Conservation (phyloP, 2,113 vertebrate genomes). For the Campylomormyrus numenius region DNA sequence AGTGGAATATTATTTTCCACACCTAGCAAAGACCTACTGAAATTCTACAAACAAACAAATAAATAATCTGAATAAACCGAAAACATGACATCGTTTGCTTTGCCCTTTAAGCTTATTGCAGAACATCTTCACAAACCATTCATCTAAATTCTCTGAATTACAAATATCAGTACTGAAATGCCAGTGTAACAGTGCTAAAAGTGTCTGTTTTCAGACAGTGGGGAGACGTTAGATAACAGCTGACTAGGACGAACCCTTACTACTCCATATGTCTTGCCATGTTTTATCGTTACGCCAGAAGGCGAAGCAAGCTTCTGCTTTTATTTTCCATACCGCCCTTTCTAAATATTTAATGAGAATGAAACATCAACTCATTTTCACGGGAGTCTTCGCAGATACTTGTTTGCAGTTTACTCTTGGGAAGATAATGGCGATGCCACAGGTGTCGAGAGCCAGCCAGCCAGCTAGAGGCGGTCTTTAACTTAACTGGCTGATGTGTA, state of each 20-base stretch:
- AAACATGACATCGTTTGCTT: not conserved
- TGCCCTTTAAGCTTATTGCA: not conserved
- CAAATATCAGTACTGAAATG: not conserved
- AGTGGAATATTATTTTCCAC: not conserved
- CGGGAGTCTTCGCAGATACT: constrained; percentile 33
- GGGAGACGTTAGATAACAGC: not conserved
- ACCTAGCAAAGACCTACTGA: not conserved
- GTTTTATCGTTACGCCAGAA: constrained; percentile 9
- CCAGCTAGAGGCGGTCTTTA: not conserved
- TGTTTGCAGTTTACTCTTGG: not conserved
- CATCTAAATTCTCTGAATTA: not conserved
- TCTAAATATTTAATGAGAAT: constrained; percentile 61
- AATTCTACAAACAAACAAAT: not conserved
- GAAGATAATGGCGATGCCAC: not conserved
- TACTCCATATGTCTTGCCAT: not conserved
- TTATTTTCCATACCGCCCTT: constrained; percentile 55
- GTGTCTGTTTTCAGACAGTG: not conserved
- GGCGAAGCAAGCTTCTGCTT: constrained; percentile 32
- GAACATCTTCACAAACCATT: not conserved
- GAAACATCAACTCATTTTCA: constrained; percentile 48
- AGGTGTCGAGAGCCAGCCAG: not conserved
- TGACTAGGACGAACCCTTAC: not conserved
- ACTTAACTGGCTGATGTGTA: not conserved
- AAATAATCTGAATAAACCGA: not conserved
- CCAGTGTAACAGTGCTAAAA: not conserved